Percentiles rank a stretch among this genome's conserved stretches.
Evolutionary conservation across 2,888 invertebrate genomes (phyloP).

Genomic region (Tubulanus polymorphus): DNA sequence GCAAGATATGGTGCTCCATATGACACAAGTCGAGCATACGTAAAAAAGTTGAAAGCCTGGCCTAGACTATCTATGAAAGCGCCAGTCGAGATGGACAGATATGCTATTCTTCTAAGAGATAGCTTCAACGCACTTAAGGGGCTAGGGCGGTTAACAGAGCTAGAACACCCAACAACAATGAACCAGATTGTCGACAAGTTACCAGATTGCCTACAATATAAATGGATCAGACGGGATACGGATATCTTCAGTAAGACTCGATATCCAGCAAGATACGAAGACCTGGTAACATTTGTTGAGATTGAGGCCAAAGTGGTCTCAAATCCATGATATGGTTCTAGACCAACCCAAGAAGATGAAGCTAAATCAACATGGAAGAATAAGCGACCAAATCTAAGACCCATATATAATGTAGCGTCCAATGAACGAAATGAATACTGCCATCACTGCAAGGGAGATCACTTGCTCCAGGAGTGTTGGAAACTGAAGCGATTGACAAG

Average conservation of each 20-base stretch:
- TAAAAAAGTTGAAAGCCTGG: slow-evolving; percentile 18
- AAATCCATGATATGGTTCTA: slow-evolving; percentile 11
- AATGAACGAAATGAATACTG: background rate
- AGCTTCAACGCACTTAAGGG: slow-evolving; percentile 13
- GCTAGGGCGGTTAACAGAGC: slow-evolving; percentile 8
- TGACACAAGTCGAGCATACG: slow-evolving; percentile 16
- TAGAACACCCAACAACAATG: slow-evolving; percentile 18
- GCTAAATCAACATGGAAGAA: background rate
- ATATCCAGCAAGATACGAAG: slow-evolving; percentile 10
- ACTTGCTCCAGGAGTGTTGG: background rate
- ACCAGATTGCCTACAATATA: slow-evolving; percentile 16
- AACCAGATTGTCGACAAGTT: slow-evolving; percentile 19
- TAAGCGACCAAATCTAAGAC: background rate
- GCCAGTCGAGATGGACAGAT: slow-evolving; percentile 13
- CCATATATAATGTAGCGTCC: background rate
- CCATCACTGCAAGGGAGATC: background rate
- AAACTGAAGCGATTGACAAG: background rate
- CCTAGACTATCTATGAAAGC: slow-evolving; percentile 14
- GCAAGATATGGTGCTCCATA: slow-evolving; percentile 20
- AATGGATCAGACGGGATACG: slow-evolving; percentile 16
- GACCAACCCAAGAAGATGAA: background rate
- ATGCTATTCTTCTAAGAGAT: slow-evolving; percentile 18
- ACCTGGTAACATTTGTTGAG: slow-evolving; percentile 14
- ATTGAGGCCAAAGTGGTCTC: slow-evolving; percentile 19
- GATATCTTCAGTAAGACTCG: slow-evolving; percentile 1